Percentiles rank a stretch among this genome's conserved stretches.
phyloP scores from a whole-genome alignment of 2,888 invertebrate species.

The Neoitamus cyanurus region DNA sequence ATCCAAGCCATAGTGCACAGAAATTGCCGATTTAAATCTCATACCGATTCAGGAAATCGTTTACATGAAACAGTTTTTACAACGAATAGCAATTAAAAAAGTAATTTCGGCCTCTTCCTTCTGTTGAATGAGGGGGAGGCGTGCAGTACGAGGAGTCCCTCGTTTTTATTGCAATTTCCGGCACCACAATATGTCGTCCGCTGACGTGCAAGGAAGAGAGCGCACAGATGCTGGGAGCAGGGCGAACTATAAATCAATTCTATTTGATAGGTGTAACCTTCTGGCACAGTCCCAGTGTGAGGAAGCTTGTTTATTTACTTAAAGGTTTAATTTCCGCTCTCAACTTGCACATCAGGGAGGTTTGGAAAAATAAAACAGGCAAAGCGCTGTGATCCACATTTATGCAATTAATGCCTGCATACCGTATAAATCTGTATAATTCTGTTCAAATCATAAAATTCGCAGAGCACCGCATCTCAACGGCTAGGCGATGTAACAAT shows the following conservation, averaged over 20 bases:
- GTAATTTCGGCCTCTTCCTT: slow-evolving; percentile 23
- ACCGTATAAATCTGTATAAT: not conserved
- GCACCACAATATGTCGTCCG: slow-evolving; percentile 19
- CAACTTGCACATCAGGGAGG: not conserved
- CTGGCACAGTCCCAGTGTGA: not conserved
- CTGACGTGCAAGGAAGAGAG: not conserved
- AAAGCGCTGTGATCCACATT: not conserved
- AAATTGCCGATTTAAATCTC: not conserved
- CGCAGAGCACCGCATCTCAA: too few relatives aligned
- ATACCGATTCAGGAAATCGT: not conserved
- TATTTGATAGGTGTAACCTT: slow-evolving; percentile 25
- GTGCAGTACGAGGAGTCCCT: not conserved
- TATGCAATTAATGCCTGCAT: not conserved
- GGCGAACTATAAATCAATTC: slow-evolving; percentile 34
- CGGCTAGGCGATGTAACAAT: not conserved
- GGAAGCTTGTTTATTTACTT: slow-evolving; percentile 35
- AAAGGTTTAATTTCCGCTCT: slow-evolving; percentile 33
- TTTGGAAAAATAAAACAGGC: not conserved
- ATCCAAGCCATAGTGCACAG: not conserved
- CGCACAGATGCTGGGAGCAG: not conserved
- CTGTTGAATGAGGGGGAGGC: not conserved
- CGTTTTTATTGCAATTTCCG: slow-evolving; percentile 32
- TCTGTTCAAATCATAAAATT: not conserved
- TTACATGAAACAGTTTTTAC: not conserved
- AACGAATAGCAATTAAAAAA: slow-evolving; percentile 31